These are phyloP conservation scores for Leptopilina drosophilae DNA, from an alignment of 2,888 invertebrate genomes.

Conservation along the genomic window DNA sequence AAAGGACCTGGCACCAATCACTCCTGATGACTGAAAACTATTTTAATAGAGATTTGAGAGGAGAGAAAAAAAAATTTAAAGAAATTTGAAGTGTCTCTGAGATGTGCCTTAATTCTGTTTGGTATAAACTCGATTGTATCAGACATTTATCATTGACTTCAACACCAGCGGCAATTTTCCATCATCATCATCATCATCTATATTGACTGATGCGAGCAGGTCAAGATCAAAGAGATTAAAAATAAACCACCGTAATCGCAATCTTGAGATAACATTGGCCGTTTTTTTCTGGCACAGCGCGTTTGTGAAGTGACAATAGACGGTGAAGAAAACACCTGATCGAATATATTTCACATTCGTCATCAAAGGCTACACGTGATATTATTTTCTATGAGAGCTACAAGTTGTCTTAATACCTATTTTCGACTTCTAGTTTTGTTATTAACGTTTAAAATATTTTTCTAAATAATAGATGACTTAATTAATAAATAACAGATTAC, in stretches of 20 bases:
- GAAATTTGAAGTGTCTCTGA: not conserved
- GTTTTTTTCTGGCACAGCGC: constrained; percentile 12
- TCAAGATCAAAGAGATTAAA: constrained; percentile 32
- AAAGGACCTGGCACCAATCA: not conserved
- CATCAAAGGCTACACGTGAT: no score
- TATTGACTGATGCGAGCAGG: constrained; percentile 12
- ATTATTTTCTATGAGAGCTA: no score
- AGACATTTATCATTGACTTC: not conserved
- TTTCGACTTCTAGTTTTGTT: no score
- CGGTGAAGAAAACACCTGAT: not conserved
- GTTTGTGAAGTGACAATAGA: not conserved
- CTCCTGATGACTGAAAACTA: not conserved
- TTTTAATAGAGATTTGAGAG: not conserved
- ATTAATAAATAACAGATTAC: no score
- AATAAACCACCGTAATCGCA: constrained; percentile 22
- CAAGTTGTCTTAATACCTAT: no score
- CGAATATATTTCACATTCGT: no score
- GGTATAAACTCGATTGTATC: not conserved
- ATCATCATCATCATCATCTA: constrained; percentile 6
- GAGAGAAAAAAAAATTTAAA: not conserved
- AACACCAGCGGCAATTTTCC: not conserved
- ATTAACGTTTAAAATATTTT: no score
- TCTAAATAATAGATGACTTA: no score
- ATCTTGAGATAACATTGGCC: constrained; percentile 22
- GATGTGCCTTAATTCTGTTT: not conserved